Evolutionary conservation across 2,888 invertebrate genomes (phyloP).

Genomic region (Ormyrus rosae): DNA sequence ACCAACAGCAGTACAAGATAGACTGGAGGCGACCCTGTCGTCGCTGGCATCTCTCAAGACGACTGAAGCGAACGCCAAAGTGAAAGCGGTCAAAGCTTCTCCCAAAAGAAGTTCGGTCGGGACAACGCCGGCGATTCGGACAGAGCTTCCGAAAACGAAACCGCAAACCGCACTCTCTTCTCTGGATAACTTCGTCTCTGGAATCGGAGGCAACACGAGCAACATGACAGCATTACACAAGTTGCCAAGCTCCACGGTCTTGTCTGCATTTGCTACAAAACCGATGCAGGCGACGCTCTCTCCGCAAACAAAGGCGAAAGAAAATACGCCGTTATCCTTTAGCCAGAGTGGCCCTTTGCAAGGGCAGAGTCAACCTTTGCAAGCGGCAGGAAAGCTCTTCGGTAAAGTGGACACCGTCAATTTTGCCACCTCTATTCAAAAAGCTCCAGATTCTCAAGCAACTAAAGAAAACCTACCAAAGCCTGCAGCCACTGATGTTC

Average conservation of each 20-base stretch:
- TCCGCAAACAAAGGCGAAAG: conserved; percentile 21
- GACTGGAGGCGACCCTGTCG: conserved; percentile 69
- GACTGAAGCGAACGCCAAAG: neutral
- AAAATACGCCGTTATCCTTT: conserved; percentile 12
- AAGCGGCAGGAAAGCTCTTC: conserved; percentile 31
- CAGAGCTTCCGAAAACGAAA: no score
- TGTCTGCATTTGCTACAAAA: no score
- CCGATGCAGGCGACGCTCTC: neutral
- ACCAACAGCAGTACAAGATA: conserved; percentile 69
- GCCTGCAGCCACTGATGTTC: neutral
- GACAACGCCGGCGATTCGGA: no score
- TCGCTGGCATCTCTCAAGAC: conserved; percentile 63
- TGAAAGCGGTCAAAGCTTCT: conserved; percentile 23
- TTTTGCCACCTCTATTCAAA: conserved; percentile 44
- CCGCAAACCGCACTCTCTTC: conserved; percentile 69
- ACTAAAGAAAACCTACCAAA: conserved; percentile 5
- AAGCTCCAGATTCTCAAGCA: neutral
- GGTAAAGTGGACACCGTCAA: conserved; percentile 53
- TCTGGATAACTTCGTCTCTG: conserved; percentile 71
- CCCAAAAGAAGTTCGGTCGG: no score
- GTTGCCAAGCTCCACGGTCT: conserved; percentile 8
- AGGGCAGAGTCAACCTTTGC: neutral
- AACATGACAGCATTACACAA: neutral
- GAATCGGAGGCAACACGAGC: conserved; percentile 61
- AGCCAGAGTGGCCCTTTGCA: neutral